phyloP scores from a whole-genome alignment of 2,797 vertebrate genomes.

The Caiman crocodilus region DNA sequence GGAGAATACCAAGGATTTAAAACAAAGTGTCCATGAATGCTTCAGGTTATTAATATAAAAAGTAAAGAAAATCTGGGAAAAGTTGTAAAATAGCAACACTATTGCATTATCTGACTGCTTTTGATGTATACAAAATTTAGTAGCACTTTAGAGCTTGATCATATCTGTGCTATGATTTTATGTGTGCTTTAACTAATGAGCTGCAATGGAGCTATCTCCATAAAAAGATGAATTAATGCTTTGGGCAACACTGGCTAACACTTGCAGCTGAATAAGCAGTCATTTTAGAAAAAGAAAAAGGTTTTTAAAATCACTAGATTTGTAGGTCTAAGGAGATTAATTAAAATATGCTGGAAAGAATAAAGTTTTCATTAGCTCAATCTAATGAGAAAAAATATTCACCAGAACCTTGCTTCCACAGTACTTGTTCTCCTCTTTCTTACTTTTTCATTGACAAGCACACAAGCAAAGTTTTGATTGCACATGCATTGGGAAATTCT shows the following conservation, averaged over 20 bases:
- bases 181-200: background rate
- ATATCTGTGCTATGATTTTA: background rate
- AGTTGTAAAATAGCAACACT: background rate
- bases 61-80: background rate
- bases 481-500: background rate
- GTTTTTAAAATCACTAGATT: background rate
- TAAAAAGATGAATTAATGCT: background rate
- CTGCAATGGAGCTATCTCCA: background rate
- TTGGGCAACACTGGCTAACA: background rate
- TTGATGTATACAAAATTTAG: background rate
- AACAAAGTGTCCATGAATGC: background rate
- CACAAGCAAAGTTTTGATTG: background rate
- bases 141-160: background rate
- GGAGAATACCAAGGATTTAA: background rate
- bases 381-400: background rate
- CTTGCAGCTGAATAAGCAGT: background rate
- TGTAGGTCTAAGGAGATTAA: background rate
- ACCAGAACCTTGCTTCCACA: background rate
- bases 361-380: background rate
- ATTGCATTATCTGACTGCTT: background rate
- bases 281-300: background rate
- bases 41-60: background rate
- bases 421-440: background rate
- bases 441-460: background rate
- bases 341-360: constrained; percentile 13